These are phyloP conservation scores for Montipora capitata DNA, from an alignment of 92 coral and sea anemone species.

Conservation along the genomic window DNA sequence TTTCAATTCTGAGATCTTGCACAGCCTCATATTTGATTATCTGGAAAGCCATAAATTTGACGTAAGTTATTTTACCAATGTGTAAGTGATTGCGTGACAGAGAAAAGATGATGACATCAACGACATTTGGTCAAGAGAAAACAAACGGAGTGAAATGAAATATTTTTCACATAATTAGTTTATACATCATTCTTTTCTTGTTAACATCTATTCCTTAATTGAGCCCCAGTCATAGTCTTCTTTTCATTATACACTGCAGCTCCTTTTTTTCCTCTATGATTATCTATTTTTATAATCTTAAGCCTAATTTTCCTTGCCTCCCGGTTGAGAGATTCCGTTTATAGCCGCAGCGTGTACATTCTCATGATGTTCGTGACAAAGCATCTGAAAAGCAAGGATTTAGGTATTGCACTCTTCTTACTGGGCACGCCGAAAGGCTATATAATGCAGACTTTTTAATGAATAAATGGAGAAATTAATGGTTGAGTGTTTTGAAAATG, in stretches of 20 bases:
- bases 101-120: neutral
- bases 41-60: constrained; percentile 61
- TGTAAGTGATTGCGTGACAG: constrained; percentile 21
- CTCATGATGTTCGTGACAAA: neutral
- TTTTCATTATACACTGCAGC: constrained; percentile 17
- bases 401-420: no score
- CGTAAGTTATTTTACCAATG: constrained; percentile 40
- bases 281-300: neutral
- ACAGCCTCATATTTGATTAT: constrained; percentile 41
- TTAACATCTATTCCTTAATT: neutral
- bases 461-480: no score
- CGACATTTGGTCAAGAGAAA: constrained; percentile 13
- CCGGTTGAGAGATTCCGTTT: neutral
- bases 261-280: constrained; percentile 19
- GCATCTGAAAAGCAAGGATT: no score
- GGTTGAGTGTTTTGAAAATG: neutral
- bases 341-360: neutral
- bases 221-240: constrained; percentile 6
- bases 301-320: constrained; percentile 14
- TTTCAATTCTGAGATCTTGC: constrained; percentile 42
- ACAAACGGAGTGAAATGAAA: constrained; percentile 14
- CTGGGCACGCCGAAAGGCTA: no score
- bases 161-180: constrained; percentile 7
- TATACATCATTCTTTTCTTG: constrained; percentile 7
- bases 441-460: no score